Evolutionary conservation across 1,140 invertebrate genomes (phyloP).

Genomic region (Gonatopus flavifemur): DNA sequence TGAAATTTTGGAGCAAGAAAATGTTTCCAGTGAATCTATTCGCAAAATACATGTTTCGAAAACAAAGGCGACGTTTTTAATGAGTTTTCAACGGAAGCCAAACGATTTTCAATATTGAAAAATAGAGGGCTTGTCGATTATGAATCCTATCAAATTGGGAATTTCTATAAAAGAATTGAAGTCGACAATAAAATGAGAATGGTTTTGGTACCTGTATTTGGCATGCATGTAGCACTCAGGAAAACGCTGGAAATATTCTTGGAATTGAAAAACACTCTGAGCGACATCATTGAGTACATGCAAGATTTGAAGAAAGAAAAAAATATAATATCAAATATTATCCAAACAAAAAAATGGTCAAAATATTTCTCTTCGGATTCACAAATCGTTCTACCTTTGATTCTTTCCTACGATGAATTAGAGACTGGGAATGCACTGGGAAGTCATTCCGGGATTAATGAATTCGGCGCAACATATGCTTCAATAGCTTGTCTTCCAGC

Average conservation of each 20-base stretch:
- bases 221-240: neutral
- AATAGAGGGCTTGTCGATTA: neutral
- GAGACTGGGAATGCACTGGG: neutral
- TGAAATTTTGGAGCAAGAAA: neutral
- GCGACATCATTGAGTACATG: neutral
- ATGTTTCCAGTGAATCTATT: neutral
- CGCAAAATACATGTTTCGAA: neutral
- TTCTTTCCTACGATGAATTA: neutral
- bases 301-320: neutral
- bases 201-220: neutral
- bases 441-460: neutral
- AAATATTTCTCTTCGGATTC: neutral
- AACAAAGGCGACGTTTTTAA: neutral
- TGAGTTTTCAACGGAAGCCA: neutral
- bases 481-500: neutral
- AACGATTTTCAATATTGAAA: neutral
- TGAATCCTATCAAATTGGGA: neutral
- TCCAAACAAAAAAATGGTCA: neutral
- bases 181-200: neutral
- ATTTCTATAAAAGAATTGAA: neutral
- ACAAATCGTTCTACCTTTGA: neutral
- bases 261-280: neutral
- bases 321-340: neutral
- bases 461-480: neutral
- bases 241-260: neutral